These are phyloP conservation scores for Nezara viridula DNA, from an alignment of 2,888 invertebrate species.

Conservation along the genomic window DNA sequence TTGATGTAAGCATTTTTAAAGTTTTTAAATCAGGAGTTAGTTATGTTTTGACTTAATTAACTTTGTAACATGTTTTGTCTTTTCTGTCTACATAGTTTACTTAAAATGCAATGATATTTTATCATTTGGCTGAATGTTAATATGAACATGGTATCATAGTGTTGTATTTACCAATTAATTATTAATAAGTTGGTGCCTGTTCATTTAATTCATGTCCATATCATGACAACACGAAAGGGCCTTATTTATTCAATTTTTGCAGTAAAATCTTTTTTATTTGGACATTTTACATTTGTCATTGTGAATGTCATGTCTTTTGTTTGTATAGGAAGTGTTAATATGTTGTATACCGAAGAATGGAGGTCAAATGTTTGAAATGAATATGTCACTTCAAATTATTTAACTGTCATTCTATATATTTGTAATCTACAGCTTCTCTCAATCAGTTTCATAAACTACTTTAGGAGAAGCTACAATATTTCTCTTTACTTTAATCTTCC, in stretches of 20 bases:
- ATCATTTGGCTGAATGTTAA: background rate
- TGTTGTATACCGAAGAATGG: background rate
- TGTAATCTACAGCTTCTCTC: background rate
- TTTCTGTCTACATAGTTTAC: background rate
- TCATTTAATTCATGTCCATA: background rate
- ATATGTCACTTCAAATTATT: background rate
- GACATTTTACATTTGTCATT: background rate
- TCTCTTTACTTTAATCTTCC: background rate
- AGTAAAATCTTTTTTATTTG: background rate
- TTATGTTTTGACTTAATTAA: background rate
- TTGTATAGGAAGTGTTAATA: background rate
- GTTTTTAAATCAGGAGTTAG: background rate
- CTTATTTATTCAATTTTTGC: background rate
- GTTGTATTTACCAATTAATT: background rate
- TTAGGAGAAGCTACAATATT: background rate
- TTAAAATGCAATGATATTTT: background rate
- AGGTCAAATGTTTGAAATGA: background rate
- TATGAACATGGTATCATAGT: background rate
- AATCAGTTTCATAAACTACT: background rate
- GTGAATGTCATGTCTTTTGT: background rate
- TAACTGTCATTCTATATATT: background rate
- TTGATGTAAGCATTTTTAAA: background rate
- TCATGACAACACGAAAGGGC: background rate
- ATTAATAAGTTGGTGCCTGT: background rate
- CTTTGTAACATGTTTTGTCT: background rate